Percentiles rank a stretch among this genome's conserved stretches.
phyloP scores from a whole-genome alignment of 2,113 vertebrate species.

The Hucho hucho region DNA sequence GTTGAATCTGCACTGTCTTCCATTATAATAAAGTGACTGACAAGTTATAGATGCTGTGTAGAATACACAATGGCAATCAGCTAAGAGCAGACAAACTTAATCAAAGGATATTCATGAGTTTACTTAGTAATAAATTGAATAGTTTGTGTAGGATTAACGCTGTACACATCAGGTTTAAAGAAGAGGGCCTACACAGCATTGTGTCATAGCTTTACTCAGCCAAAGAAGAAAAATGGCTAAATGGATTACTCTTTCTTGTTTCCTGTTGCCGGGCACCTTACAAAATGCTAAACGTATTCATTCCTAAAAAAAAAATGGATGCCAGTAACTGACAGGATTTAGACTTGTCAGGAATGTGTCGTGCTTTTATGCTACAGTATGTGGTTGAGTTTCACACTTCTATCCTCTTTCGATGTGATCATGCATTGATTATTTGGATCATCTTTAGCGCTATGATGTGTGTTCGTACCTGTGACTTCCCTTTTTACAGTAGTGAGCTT shows the following conservation, averaged over 20 bases:
- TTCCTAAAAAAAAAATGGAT: too few relatives aligned
- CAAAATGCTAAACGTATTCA: too few relatives aligned
- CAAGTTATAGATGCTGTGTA: neutral
- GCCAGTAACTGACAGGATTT: neutral
- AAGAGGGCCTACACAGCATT: neutral
- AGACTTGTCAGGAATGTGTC: neutral
- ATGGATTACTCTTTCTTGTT: too few relatives aligned
- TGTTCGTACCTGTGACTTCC: slow-evolving; percentile 87
- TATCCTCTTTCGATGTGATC: neutral
- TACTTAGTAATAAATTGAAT: neutral
- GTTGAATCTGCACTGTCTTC: neutral
- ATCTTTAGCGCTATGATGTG: slow-evolving; percentile 53
- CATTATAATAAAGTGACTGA: too few relatives aligned
- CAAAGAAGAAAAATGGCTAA: too few relatives aligned
- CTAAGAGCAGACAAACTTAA: neutral
- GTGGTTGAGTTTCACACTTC: neutral
- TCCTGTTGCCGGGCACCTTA: too few relatives aligned
- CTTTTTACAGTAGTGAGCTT: slow-evolving; percentile 87
- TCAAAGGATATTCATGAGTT: neutral
- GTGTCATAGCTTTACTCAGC: too few relatives aligned
- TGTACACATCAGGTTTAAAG: neutral
- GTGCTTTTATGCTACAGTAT: neutral
- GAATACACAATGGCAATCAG: neutral
- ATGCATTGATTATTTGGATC: neutral
- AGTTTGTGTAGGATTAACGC: neutral